phyloP scores from a whole-genome alignment of 2,797 vertebrate genomes.

The Microchirus variegatus region DNA sequence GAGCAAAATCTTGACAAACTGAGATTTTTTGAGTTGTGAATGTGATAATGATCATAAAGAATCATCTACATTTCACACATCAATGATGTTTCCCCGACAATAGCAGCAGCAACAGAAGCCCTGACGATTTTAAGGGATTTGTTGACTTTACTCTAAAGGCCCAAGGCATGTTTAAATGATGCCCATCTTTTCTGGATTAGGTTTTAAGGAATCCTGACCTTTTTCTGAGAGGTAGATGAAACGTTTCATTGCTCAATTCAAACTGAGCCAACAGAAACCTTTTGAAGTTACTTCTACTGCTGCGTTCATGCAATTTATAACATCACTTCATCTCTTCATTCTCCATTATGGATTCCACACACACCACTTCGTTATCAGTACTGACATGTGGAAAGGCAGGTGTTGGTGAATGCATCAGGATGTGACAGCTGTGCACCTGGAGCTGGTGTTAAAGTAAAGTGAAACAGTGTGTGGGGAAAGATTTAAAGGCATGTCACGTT shows the following conservation, averaged over 20 bases:
- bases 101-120: neutral
- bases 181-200: conserved; percentile 8
- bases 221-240: conserved; percentile 21
- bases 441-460: conserved; percentile 23
- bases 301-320: conserved; percentile 5
- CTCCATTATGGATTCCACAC: conserved; percentile 30
- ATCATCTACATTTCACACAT: no score
- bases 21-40: no score
- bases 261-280: conserved; percentile 1
- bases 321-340: neutral
- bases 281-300: conserved; percentile 1
- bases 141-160: neutral
- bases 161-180: neutral
- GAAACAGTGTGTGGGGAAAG: conserved; percentile 6
- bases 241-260: conserved; percentile 9
- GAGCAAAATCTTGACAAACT: no score
- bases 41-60: no score
- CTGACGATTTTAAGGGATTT: neutral
- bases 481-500: conserved; percentile 16
- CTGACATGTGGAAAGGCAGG: conserved; percentile 52
- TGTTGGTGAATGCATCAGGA: conserved; percentile 44
- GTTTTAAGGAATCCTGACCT: conserved; percentile 14
- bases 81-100: neutral
- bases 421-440: conserved; percentile 59
- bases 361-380: conserved; percentile 44